Evolutionary conservation across 2,888 invertebrate genomes (phyloP).

Genomic region (Merodon equestris): DNA sequence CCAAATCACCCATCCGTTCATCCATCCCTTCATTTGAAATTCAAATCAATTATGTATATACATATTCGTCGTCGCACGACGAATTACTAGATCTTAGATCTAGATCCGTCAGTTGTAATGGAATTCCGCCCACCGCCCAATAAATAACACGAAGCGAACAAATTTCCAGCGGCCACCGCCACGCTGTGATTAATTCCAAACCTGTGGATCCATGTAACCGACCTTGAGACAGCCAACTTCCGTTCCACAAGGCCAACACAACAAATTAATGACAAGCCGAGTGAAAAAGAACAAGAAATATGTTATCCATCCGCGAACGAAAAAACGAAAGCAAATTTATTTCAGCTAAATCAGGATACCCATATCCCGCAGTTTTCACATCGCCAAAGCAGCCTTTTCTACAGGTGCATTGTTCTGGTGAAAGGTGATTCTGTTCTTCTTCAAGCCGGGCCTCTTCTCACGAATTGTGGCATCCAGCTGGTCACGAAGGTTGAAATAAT

Average conservation of each 20-base stretch:
- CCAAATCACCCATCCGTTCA: too few species aligned
- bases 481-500: too few species aligned
- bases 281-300: slow-evolving; percentile 30
- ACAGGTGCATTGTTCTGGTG: too few species aligned
- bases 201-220: slow-evolving; percentile 36
- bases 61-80: slow-evolving; percentile 28
- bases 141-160: slow-evolving; percentile 65
- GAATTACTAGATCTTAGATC: too few species aligned
- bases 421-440: too few species aligned
- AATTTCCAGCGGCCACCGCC: slow-evolving; percentile 58
- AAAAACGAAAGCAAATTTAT: slow-evolving; percentile 53
- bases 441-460: too few species aligned
- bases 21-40: slow-evolving; percentile 54
- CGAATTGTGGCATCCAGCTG: too few species aligned
- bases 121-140: slow-evolving; percentile 59
- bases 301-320: slow-evolving; percentile 57
- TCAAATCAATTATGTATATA: slow-evolving; percentile 68
- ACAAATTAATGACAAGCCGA: slow-evolving; percentile 18
- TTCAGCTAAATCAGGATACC: too few species aligned
- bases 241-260: slow-evolving; percentile 35
- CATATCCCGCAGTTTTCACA: too few species aligned
- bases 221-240: slow-evolving; percentile 42
- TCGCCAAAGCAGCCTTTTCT: too few species aligned
- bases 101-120: slow-evolving; percentile 40
- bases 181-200: slow-evolving; percentile 33